Evolutionary conservation across 2,797 vertebrate genomes (phyloP).

Genomic region (Dromococcyx pavoninus): DNA sequence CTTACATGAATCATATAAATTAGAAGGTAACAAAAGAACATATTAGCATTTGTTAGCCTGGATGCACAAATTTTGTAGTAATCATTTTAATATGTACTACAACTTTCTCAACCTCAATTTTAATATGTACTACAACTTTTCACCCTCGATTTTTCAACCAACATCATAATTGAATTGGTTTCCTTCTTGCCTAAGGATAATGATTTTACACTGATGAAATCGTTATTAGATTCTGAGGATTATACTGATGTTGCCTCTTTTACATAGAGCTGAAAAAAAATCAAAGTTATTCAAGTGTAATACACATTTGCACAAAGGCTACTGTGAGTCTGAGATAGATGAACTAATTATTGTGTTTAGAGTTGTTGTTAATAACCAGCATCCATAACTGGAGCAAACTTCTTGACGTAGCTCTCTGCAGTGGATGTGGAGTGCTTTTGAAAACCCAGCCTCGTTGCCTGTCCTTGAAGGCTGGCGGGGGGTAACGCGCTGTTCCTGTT

Average conservation of each 20-base stretch:
- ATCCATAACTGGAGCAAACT: not conserved
- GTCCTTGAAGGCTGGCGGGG: not conserved
- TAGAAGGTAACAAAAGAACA: slow-evolving; percentile 83
- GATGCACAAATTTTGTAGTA: slow-evolving; percentile 78
- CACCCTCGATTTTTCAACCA: slow-evolving; percentile 76
- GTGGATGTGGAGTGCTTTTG: not conserved
- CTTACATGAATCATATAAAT: slow-evolving; percentile 85
- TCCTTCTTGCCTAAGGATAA: slow-evolving; percentile 74
- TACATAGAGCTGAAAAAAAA: slow-evolving; percentile 48
- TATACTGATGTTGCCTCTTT: slow-evolving; percentile 58
- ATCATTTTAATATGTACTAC: slow-evolving; percentile 82
- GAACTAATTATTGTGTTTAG: slow-evolving; percentile 28
- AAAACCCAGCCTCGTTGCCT: fast-evolving
- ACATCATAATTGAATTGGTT: slow-evolving; percentile 79
- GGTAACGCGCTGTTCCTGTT: not conserved
- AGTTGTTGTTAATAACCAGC: not conserved
- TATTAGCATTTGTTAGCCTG: slow-evolving; percentile 87
- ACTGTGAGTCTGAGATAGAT: slow-evolving; percentile 20
- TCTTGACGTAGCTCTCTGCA: not conserved
- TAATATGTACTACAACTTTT: slow-evolving; percentile 81
- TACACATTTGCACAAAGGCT: not conserved
- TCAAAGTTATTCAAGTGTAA: slow-evolving; percentile 13
- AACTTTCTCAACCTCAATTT: slow-evolving; percentile 78
- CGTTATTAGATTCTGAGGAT: slow-evolving; percentile 76
- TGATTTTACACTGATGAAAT: slow-evolving; percentile 75